phyloP scores from a whole-genome alignment of 1,140 invertebrate genomes.

The Bradynema listronoti region DNA sequence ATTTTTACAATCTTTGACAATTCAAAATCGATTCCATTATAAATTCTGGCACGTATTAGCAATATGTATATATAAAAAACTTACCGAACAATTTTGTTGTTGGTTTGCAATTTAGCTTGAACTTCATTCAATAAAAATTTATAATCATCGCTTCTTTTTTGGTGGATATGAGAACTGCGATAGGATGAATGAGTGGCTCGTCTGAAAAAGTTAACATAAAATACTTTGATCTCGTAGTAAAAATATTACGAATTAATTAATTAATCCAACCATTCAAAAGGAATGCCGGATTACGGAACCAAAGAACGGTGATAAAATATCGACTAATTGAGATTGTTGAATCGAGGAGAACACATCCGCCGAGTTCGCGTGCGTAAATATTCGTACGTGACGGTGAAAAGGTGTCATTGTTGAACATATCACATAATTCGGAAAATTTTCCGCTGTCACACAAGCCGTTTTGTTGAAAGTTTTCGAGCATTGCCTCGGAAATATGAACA shows the following conservation, averaged over 20 bases:
- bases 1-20: no score
- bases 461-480: constrained; percentile 23
- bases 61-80: not conserved
- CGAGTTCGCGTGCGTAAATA: not conserved
- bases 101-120: not conserved
- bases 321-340: constrained; percentile 5
- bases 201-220: not conserved
- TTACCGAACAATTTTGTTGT: constrained; percentile 16
- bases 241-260: no score
- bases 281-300: constrained; percentile 22
- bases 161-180: constrained; percentile 15
- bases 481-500: constrained; percentile 18
- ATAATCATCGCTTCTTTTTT: constrained; percentile 5
- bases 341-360: constrained; percentile 20
- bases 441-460: constrained; percentile 19
- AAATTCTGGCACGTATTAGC: no score
- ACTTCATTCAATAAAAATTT: constrained; percentile 10
- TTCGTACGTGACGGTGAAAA: constrained; percentile 12
- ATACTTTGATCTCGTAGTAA: not conserved
- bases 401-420: constrained; percentile 19
- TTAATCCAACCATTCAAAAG: constrained; percentile 8
- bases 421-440: constrained; percentile 16
- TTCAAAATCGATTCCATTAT: no score
- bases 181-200: constrained; percentile 17
- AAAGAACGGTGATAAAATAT: constrained; percentile 19